phyloP scores from a whole-genome alignment of 2,113 vertebrate genomes.

The Gracilinanus agilis region DNA sequence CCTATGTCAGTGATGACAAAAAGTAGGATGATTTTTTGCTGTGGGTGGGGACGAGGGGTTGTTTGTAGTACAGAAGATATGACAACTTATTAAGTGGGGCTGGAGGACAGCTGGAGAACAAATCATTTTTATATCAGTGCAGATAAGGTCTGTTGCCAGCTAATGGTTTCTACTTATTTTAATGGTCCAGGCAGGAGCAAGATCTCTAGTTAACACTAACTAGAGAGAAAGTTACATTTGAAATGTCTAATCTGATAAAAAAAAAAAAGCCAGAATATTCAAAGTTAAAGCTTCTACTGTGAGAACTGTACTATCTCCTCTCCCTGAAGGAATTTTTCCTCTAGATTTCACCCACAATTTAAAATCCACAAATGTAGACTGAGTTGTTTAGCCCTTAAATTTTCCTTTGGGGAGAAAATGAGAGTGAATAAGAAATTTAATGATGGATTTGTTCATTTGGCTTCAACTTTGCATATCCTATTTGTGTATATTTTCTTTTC shows the following conservation, averaged over 20 bases:
- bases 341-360: conserved; percentile 45
- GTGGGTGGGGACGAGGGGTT: neutral
- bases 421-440: neutral
- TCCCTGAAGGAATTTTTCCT: neutral
- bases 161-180: neutral
- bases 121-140: neutral
- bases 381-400: conserved; percentile 33
- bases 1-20: neutral
- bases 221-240: neutral
- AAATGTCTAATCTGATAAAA: neutral
- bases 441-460: conserved; percentile 22
- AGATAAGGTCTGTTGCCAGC: neutral
- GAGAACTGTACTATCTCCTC: neutral
- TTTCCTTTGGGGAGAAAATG: conserved; percentile 2
- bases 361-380: conserved; percentile 34
- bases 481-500: conserved; percentile 30
- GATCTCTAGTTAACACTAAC: neutral
- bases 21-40: neutral
- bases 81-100: neutral
- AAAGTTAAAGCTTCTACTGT: neutral
- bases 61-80: neutral
- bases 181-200: neutral
- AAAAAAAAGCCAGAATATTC: too few relatives aligned
- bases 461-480: conserved; percentile 23
- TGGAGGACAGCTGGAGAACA: neutral